Percentiles rank a stretch among this genome's conserved stretches.
phyloP scores from a whole-genome alignment of 2,113 vertebrate species.

The Saguinus midas region DNA sequence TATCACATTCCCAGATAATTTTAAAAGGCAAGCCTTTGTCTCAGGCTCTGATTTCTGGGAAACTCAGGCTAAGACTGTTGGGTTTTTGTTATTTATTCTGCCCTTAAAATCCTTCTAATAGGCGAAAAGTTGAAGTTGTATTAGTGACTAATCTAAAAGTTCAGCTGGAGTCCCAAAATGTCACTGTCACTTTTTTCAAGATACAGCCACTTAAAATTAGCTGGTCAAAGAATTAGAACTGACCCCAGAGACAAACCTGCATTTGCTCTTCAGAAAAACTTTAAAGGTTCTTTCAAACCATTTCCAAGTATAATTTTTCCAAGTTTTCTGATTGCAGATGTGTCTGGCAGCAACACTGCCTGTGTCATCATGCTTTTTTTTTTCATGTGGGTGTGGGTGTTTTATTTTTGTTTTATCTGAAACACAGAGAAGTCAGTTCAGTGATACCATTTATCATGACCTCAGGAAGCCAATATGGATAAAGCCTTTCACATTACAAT shows the following conservation, averaged over 20 bases:
- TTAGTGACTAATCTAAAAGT: slow-evolving; percentile 48
- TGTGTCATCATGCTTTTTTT: not conserved
- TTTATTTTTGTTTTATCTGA: not conserved
- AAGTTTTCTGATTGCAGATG: not conserved
- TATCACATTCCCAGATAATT: not conserved
- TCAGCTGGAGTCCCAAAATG: slow-evolving; percentile 5
- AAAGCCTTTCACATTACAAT: not conserved
- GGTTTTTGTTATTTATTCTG: not conserved
- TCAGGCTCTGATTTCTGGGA: not conserved
- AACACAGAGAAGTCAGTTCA: not conserved
- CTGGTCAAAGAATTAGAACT: slow-evolving; percentile 15
- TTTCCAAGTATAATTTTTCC: not conserved
- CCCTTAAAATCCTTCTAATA: not conserved
- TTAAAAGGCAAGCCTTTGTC: not conserved
- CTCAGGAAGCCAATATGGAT: not conserved
- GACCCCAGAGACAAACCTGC: not conserved
- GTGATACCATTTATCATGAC: not conserved
- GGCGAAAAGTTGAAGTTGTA: not conserved
- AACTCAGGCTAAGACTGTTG: not conserved
- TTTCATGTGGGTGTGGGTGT: not conserved
- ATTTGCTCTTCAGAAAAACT: not conserved
- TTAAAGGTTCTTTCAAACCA: not conserved
- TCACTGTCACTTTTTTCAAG: slow-evolving; percentile 43
- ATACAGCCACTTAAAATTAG: slow-evolving; percentile 21
- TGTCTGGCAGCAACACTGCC: not conserved